phyloP scores from a whole-genome alignment of 1,140 invertebrate species.

The Macrocentrus cingulum region DNA sequence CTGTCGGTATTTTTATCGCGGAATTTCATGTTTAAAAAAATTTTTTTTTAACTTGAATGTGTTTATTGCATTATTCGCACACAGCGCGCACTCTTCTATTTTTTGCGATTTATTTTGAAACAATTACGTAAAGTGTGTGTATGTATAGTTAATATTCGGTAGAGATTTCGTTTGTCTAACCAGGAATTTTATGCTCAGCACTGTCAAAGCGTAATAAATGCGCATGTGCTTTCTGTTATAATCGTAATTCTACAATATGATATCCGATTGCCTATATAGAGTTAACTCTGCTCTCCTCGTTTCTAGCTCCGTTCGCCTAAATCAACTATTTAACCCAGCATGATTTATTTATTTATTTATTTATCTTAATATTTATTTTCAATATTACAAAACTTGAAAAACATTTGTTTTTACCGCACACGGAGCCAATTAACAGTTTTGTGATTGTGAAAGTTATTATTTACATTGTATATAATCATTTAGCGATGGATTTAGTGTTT shows the following conservation, averaged over 20 bases:
- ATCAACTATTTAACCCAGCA: neutral
- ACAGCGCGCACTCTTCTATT: slow-evolving; percentile 2
- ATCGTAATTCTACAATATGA: neutral
- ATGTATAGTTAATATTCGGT: too few species aligned
- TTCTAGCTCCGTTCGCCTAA: neutral
- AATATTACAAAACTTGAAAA: too few species aligned
- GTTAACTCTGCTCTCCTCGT: neutral
- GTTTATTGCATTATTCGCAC: neutral
- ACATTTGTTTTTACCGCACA: slow-evolving; percentile 7
- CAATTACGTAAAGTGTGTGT: too few species aligned
- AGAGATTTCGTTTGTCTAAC: too few species aligned
- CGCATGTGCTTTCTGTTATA: slow-evolving; percentile 2
- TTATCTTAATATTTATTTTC: neutral
- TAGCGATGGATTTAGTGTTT: neutral
- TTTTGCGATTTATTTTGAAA: neutral
- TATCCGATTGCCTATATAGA: slow-evolving; percentile 8
- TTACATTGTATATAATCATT: neutral
- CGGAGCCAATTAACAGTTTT: neutral
- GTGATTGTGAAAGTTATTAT: neutral
- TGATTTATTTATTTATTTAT: neutral
- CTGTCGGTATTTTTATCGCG: slow-evolving; percentile 42
- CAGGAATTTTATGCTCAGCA: neutral
- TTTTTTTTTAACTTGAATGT: slow-evolving; percentile 11
- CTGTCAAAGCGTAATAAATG: neutral
- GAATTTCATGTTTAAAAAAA: slow-evolving; percentile 17